Percentiles rank a stretch among this genome's conserved stretches.
Evolutionary conservation across 2,888 invertebrate species (phyloP).

Genomic region (Halictus quadricinctus): DNA sequence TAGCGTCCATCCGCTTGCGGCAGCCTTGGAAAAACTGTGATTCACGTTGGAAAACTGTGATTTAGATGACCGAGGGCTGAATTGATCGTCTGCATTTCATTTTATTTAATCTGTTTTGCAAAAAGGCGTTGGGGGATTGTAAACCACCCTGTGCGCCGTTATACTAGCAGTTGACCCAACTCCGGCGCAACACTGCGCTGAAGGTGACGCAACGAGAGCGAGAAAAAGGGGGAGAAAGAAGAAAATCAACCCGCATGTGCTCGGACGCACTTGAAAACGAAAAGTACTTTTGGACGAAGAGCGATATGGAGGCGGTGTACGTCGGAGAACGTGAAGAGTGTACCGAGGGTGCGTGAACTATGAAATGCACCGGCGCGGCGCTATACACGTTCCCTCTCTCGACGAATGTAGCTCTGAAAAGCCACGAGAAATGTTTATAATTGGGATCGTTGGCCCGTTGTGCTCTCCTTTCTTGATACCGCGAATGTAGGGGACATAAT

Average conservation of each 20-base stretch:
- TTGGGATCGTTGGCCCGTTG: constrained; percentile 78
- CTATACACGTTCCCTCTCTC: constrained; percentile 68
- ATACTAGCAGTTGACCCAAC: constrained; percentile 44
- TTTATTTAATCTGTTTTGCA: neutral
- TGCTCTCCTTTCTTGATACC: constrained; percentile 48
- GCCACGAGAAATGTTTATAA: constrained; percentile 81
- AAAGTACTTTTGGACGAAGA: constrained; percentile 76
- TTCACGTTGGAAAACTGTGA: neutral
- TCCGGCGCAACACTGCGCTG: constrained; percentile 4
- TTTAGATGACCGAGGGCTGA: neutral
- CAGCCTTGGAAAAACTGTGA: neutral
- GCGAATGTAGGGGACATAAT: neutral
- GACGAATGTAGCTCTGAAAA: constrained; percentile 77
- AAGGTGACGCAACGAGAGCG: constrained; percentile 57
- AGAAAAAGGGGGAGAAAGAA: constrained; percentile 63
- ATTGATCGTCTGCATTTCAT: neutral
- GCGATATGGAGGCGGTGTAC: constrained; percentile 59
- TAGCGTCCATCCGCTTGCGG: neutral
- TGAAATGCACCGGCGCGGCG: constrained; percentile 72
- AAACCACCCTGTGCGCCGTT: neutral
- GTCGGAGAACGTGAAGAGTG: constrained; percentile 61
- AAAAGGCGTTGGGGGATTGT: neutral
- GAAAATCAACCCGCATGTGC: constrained; percentile 78
- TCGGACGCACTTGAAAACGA: constrained; percentile 73
- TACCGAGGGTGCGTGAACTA: constrained; percentile 68